Evolutionary conservation across 2,797 vertebrate species (phyloP).

Genomic region (Hirundo rustica): DNA sequence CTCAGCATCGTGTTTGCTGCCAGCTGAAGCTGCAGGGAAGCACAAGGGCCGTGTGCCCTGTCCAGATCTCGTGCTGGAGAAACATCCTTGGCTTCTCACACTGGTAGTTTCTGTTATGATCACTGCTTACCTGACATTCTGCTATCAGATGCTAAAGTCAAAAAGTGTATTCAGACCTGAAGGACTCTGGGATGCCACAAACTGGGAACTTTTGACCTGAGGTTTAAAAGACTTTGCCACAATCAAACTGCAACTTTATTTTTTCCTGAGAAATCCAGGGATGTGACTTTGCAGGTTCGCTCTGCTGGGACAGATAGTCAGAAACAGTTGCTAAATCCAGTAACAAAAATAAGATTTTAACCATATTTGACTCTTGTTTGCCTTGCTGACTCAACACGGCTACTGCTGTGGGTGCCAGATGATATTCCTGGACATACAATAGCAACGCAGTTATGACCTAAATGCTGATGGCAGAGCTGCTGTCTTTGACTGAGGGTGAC

Average conservation of each 20-base stretch:
- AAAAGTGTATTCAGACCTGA: not conserved
- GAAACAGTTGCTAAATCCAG: not conserved
- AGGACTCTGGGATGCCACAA: not conserved
- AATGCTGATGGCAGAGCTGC: not conserved
- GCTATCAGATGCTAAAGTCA: not conserved
- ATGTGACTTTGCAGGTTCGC: not conserved
- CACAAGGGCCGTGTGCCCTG: no score
- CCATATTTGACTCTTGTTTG: not conserved
- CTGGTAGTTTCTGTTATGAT: not conserved
- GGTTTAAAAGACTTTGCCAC: not conserved
- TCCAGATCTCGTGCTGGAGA: not conserved
- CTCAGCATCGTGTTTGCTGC: not conserved
- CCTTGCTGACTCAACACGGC: slow-evolving; percentile 33
- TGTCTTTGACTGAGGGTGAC: not conserved
- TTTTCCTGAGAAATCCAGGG: not conserved
- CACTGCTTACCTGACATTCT: not conserved
- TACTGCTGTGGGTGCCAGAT: not conserved
- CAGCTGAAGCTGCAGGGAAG: not conserved
- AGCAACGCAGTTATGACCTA: slow-evolving; percentile 6
- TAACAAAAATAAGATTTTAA: not conserved
- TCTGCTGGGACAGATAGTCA: not conserved
- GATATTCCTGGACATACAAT: not conserved
- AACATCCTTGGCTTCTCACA: not conserved
- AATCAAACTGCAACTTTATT: not conserved
- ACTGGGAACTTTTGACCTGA: not conserved